Evolutionary conservation across 2,888 invertebrate species (phyloP).

Genomic region (Melolontha melolontha): DNA sequence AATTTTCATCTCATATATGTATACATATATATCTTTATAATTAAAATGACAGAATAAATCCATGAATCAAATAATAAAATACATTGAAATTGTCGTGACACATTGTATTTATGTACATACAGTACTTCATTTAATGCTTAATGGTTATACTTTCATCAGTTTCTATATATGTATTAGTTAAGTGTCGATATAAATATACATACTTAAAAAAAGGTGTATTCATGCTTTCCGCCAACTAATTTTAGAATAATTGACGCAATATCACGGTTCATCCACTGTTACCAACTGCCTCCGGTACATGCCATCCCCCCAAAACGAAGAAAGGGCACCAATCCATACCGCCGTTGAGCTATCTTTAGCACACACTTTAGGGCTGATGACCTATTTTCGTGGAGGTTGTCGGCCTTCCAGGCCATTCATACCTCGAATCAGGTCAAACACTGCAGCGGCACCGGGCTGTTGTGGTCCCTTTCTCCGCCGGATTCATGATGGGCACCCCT

Average conservation of each 20-base stretch:
- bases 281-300: slow-evolving; percentile 15
- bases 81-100: too few species aligned
- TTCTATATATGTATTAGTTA: too few species aligned
- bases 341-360: slow-evolving; percentile 37
- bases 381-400: slow-evolving; percentile 55
- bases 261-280: slow-evolving; percentile 26
- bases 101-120: too few species aligned
- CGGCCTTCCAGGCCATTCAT: slow-evolving; percentile 57
- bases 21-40: too few species aligned
- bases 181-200: too few species aligned
- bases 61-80: too few species aligned
- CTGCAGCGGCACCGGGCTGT: slow-evolving; percentile 42
- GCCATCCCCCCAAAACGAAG: slow-evolving; percentile 2
- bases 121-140: too few species aligned
- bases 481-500: slow-evolving; percentile 39
- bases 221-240: slow-evolving; percentile 12
- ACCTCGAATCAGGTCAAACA: slow-evolving; percentile 52
- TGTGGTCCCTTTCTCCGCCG: slow-evolving; percentile 8
- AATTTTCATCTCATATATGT: too few species aligned
- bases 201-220: slow-evolving; percentile 5
- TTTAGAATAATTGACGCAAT: slow-evolving; percentile 19
- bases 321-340: slow-evolving; percentile 33
- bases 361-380: slow-evolving; percentile 55
- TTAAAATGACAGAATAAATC: too few species aligned
- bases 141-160: background rate